phyloP scores from a whole-genome alignment of 2,888 invertebrate species.

The Julus scandinavius region DNA sequence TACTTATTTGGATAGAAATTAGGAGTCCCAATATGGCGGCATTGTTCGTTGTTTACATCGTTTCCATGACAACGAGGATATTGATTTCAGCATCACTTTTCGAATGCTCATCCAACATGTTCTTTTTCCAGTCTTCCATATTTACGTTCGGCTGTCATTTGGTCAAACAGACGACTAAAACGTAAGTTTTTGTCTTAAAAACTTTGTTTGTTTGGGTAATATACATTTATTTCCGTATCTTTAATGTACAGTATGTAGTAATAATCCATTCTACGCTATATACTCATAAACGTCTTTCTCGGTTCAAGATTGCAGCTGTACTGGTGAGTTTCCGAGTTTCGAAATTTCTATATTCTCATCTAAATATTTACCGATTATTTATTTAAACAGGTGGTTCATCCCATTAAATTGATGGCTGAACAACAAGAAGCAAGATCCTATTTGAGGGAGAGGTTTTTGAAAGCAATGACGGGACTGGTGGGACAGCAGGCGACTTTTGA shows the following conservation, averaged over 20 bases:
- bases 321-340: too few species aligned
- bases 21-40: neutral
- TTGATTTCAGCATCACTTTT: neutral
- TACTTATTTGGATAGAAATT: neutral
- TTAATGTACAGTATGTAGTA: neutral
- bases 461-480: conserved; percentile 66
- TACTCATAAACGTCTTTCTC: too few species aligned
- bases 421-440: conserved; percentile 66
- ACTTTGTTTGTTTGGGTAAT: too few species aligned
- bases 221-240: too few species aligned
- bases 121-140: neutral
- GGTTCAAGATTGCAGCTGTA: too few species aligned
- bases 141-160: neutral
- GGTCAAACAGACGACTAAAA: neutral
- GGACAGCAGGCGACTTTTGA: conserved; percentile 66
- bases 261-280: too few species aligned
- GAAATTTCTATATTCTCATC: too few species aligned
- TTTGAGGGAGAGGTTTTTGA: conserved; percentile 67
- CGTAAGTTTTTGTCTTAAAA: neutral
- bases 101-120: neutral
- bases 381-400: too few species aligned
- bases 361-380: too few species aligned
- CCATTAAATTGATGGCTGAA: neutral
- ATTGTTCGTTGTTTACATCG: neutral
- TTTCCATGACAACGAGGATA: neutral